Evolutionary conservation across 2,888 invertebrate genomes (phyloP).

Genomic region (Oxystoma pomonae): DNA sequence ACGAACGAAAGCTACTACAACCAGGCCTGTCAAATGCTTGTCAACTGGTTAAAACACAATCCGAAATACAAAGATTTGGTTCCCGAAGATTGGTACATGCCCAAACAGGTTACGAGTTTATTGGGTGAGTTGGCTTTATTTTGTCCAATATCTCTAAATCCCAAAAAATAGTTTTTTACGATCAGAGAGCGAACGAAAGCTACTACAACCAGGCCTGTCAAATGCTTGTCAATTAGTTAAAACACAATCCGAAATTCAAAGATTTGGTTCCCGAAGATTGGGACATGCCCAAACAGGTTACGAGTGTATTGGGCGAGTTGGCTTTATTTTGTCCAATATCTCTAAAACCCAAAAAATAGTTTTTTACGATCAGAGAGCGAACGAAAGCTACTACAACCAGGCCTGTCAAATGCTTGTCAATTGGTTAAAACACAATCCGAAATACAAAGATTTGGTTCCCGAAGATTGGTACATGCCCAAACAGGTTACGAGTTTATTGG

Average conservation of each 20-base stretch:
- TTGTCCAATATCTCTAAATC: no score
- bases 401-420: slow-evolving; percentile 78
- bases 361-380: no score
- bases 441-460: slow-evolving; percentile 71
- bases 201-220: slow-evolving; percentile 85
- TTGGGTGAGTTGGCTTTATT: slow-evolving; percentile 50
- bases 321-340: no score
- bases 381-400: slow-evolving; percentile 89
- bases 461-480: slow-evolving; percentile 50
- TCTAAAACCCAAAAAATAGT: no score
- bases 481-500: slow-evolving; percentile 50
- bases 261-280: slow-evolving; percentile 61
- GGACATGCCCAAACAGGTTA: slow-evolving; percentile 48
- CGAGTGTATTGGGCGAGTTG: slow-evolving; percentile 50
- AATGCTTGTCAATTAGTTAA: slow-evolving; percentile 74
- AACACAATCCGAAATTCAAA: slow-evolving; percentile 75
- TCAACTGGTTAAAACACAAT: slow-evolving; percentile 74
- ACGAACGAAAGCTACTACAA: slow-evolving; percentile 94
- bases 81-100: slow-evolving; percentile 51
- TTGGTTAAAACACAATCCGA: slow-evolving; percentile 76
- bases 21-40: slow-evolving; percentile 79
- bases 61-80: slow-evolving; percentile 77
- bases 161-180: no score
- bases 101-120: slow-evolving; percentile 50
- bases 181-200: slow-evolving; percentile 97